These are phyloP conservation scores for Orientallactaga sibirica DNA, from an alignment of 2,797 vertebrate species.

Conservation along the genomic window DNA sequence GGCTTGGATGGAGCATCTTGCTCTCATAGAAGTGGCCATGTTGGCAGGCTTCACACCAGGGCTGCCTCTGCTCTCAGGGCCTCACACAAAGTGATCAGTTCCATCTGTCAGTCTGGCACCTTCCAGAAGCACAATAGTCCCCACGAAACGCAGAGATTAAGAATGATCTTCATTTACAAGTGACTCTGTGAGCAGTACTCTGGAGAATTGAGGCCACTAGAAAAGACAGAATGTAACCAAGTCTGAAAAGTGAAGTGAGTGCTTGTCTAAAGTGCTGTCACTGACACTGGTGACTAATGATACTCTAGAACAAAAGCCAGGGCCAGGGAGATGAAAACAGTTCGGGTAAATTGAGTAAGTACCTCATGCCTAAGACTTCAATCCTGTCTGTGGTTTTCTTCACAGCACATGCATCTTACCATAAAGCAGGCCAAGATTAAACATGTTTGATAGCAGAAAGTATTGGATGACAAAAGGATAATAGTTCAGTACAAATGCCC, in stretches of 20 bases:
- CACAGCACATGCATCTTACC: constrained; percentile 10
- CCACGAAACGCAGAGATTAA: constrained; percentile 22
- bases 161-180: constrained; percentile 56
- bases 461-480: not conserved
- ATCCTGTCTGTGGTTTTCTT: not conserved
- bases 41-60: not conserved
- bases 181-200: not conserved
- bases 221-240: not conserved
- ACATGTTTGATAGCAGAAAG: constrained; percentile 26
- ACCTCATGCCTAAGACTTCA: not conserved
- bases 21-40: constrained; percentile 30
- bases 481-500: constrained; percentile 36
- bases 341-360: not conserved
- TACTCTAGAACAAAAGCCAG: not conserved
- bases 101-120: constrained; percentile 66
- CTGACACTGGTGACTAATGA: not conserved
- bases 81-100: constrained; percentile 50
- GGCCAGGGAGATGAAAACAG: not conserved
- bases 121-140: constrained; percentile 46
- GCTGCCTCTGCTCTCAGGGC: not conserved
- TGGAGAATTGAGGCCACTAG: not conserved
- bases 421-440: constrained; percentile 45
- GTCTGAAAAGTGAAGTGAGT: constrained; percentile 8
- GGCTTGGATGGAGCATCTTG: not conserved
- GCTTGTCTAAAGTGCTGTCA: not conserved